Evolutionary conservation across 2,888 invertebrate species (phyloP), one percentile per base, ranked within the genome.

Genomic region (Muschampia plurimacula): DNA sequence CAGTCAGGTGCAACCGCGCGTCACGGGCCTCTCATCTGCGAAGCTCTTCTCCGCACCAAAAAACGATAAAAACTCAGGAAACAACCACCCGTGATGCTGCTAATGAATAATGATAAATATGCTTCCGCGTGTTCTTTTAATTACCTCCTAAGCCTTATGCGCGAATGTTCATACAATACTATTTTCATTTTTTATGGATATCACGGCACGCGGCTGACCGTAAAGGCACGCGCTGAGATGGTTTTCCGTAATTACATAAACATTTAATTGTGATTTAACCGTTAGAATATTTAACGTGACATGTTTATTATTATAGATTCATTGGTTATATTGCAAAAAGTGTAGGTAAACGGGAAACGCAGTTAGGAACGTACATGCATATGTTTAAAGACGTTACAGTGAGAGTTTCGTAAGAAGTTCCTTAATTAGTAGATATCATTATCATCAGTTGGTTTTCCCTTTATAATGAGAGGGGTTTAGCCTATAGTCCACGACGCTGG

Each of bases 101-200:
- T 91, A 86, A 91, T 92, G 86, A 91, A 91, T 90, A 89, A 84
- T 86, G 84, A 69, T 86, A 82, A 84, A 86, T 84, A 78, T 80
- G 83, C 89, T 93, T 93, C 94, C 93, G 91, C 83, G 83, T 89
- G 79, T 82, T 83, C 81, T 79, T 81, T 84, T 90, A 89, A 90
- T 91, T 91, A 84, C 80, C 80, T 78, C 76, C 78, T 79, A 82
- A 78, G 73, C 62, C 49, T 60, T 73, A 67, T 69, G 59, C 68
- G 77, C 73, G 74, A 74, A 73, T 74, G 72, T 67, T 71, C 63
- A 73, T 74, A 74, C 67, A 68, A 72, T 73, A 72, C 69, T 63
- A 67, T 71, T 71, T 67, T 74, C 62, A 46, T 69, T 67, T 74
- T 72, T 76, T 76, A 76, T 75, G 75, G 73, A 74, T 72, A 76